These are phyloP conservation scores for Plusia festucae DNA, from an alignment of 2,888 invertebrate genomes.

Conservation along the genomic window DNA sequence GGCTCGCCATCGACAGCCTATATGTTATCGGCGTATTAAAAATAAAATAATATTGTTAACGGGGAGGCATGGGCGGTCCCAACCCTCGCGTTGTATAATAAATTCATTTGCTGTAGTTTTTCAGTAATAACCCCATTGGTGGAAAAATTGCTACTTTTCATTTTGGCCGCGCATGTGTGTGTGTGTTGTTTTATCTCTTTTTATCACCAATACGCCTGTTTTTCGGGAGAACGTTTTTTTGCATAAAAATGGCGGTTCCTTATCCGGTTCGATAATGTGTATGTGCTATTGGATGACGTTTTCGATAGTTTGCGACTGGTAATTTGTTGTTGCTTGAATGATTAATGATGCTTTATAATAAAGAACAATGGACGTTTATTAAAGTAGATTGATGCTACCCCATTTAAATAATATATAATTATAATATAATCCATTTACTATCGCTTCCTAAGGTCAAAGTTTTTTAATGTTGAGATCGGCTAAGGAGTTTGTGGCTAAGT, in stretches of 20 bases:
- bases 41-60: slow-evolving; percentile 78
- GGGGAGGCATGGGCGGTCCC: slow-evolving; percentile 63
- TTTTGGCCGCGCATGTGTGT: slow-evolving; percentile 72
- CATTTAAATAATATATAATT: not conserved
- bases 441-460: not conserved
- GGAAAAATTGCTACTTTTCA: slow-evolving; percentile 87
- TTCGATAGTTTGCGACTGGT: not conserved
- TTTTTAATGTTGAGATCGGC: too few relatives aligned
- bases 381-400: not conserved
- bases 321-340: not conserved
- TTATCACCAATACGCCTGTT: slow-evolving; percentile 69
- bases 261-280: slow-evolving; percentile 34
- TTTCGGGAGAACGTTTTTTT: slow-evolving; percentile 61
- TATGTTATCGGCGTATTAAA: slow-evolving; percentile 73
- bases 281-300: slow-evolving; percentile 19
- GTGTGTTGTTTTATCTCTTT: slow-evolving; percentile 76
- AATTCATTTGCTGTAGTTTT: slow-evolving; percentile 88
- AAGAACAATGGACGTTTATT: not conserved
- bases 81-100: slow-evolving; percentile 76
- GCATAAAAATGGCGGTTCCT: slow-evolving; percentile 49
- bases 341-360: not conserved
- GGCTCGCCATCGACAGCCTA: slow-evolving; percentile 36
- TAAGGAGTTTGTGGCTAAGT: too few relatives aligned
- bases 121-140: slow-evolving; percentile 88
- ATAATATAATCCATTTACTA: not conserved